Percentiles rank a stretch among this genome's conserved stretches.
Evolutionary conservation across 2,888 invertebrate genomes (phyloP).

Genomic region (Drosophila histrio): DNA sequence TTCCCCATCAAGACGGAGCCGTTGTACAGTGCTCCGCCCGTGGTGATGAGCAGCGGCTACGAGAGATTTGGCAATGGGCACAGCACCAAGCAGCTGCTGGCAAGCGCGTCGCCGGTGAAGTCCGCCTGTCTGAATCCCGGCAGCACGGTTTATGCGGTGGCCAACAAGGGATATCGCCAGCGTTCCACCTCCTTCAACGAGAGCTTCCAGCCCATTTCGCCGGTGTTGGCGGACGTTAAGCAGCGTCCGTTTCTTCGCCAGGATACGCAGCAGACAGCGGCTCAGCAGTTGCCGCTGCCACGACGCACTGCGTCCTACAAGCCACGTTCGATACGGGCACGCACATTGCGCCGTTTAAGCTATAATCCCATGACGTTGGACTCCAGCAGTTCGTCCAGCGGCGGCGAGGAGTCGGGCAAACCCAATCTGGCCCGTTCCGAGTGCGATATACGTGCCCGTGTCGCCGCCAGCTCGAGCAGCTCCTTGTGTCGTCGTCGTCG

Average conservation of each 20-base stretch:
- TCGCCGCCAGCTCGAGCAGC: constrained; percentile 60
- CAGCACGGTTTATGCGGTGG: constrained; percentile 75
- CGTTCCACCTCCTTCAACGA: constrained; percentile 85
- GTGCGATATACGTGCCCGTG: constrained; percentile 85
- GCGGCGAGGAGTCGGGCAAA: constrained; percentile 84
- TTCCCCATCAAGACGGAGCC: constrained; percentile 65
- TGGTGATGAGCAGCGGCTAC: constrained; percentile 70
- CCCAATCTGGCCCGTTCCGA: constrained; percentile 85
- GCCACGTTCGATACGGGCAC: constrained; percentile 85
- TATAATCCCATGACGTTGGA: constrained; percentile 86
- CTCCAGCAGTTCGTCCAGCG: constrained; percentile 86
- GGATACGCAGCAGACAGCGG: constrained; percentile 54
- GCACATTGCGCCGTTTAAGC: constrained; percentile 85
- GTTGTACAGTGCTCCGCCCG: constrained; percentile 63
- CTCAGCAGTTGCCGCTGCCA: constrained; percentile 47
- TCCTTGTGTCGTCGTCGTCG: constrained; percentile 78
- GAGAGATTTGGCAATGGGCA: constrained; percentile 66
- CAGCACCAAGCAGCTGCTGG: constrained; percentile 65
- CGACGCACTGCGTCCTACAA: constrained; percentile 77
- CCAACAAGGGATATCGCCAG: constrained; percentile 80
- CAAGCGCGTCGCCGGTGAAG: constrained; percentile 81
- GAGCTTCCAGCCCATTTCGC: constrained; percentile 83
- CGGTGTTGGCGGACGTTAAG: constrained; percentile 73
- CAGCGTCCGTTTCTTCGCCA: constrained; percentile 27
- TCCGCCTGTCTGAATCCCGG: constrained; percentile 69